Base-by-base conservation (phyloP, 2,113 vertebrate species). In the Psittacus erithacus region DNA sequence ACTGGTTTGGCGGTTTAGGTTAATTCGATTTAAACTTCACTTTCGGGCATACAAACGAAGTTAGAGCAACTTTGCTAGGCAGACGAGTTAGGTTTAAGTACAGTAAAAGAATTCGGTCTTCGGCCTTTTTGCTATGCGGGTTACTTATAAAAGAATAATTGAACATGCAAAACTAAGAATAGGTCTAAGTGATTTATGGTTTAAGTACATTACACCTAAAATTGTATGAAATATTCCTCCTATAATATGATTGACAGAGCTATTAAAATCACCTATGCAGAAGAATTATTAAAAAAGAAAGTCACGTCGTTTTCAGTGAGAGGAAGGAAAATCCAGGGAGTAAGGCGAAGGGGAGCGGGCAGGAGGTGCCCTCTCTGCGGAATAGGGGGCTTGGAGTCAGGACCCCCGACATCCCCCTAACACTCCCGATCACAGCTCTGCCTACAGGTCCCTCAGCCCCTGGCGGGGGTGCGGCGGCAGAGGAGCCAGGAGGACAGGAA, bases 181-280 rank as follows among this genome's bases (percentile, higher is more conserved):
- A 94, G 88, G 70, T 91, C 94, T 92, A 94, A 96, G 64, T 35
- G 43, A 89, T 95, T 93, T 94, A 65, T 83, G 71, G 63, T 92
- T 92, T 85, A 91, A 97, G 93, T 77, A 90, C 84, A 86, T 97
- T 92, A 47, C 62, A 85, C 88, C 95, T 84, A 95, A 83, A 93
- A 97, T 73, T 91, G 93, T 97, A 93, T 95, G 43, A 95, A 96
- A 87, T 91, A 95, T 92, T 96, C 78, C 84, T 93, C 93, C 91
- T 96, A 90, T 83, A 86, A 84, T 29, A 19, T 97, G 98, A 97
- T 95, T 97, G 97, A 95, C 83, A 85, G 95, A 95, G 75, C 95
- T 98, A 96, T 97, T 97, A 95, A 96, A 97, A 93, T 88, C 88
- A 74, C 92, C 84, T 91, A 33, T 95, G 86, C 86, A 57, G 63